phyloP scores from a whole-genome alignment of 2,888 invertebrate genomes.

The Marronus borbonicus region DNA sequence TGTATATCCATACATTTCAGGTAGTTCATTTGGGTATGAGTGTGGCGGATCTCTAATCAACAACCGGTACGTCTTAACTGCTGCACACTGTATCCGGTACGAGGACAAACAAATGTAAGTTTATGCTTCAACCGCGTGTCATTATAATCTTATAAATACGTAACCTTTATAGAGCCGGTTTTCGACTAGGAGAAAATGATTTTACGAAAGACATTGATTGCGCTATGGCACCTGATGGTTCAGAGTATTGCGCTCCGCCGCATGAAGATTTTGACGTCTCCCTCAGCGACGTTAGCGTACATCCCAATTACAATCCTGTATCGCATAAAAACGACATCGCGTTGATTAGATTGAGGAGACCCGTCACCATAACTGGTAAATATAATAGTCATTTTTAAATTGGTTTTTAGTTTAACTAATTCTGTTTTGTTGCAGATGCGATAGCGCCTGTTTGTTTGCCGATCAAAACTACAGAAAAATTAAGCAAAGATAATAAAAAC shows the following conservation, averaged over 20 bases:
- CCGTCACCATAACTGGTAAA: constrained; percentile 61
- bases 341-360: constrained; percentile 63
- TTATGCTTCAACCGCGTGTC: neutral
- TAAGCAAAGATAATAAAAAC: neutral
- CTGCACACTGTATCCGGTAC: constrained; percentile 16
- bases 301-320: constrained; percentile 61
- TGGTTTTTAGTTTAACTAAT: too few relatives aligned
- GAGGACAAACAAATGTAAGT: neutral
- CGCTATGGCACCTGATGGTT: neutral
- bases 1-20: constrained; percentile 9
- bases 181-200: constrained; percentile 76
- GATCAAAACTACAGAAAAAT: neutral
- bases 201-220: neutral
- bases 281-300: constrained; percentile 56
- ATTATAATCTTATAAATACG: neutral
- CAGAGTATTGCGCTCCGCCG: constrained; percentile 65
- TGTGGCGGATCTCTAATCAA: constrained; percentile 34
- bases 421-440: neutral
- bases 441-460: neutral
- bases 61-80: constrained; percentile 28
- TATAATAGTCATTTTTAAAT: neutral
- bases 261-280: constrained; percentile 73
- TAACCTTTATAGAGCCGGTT: constrained; percentile 69
- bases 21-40: neutral
- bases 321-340: constrained; percentile 68